Percentiles rank a stretch among this genome's conserved stretches.
Evolutionary conservation across 1,140 invertebrate genomes (phyloP).

Genomic region (Achatina immaculata): DNA sequence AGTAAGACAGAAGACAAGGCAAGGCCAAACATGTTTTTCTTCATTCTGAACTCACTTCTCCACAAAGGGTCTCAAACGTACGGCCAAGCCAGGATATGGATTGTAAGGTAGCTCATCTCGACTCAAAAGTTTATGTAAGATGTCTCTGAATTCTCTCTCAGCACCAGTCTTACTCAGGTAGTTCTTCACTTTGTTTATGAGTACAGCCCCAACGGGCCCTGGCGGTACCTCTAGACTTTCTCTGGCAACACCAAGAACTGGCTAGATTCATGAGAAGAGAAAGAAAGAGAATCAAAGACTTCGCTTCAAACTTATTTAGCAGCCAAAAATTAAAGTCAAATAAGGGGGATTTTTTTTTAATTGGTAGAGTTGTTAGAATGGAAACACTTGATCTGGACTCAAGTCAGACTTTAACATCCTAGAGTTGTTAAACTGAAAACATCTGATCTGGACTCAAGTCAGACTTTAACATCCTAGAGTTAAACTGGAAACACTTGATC

Average conservation of each 20-base stretch:
- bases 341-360: too few relatives aligned
- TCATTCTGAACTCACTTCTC: conserved; percentile 59
- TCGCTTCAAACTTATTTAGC: too few relatives aligned
- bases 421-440: too few relatives aligned
- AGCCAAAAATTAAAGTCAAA: too few relatives aligned
- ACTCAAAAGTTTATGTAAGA: conserved; percentile 49
- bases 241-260: conserved; percentile 11
- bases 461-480: too few relatives aligned
- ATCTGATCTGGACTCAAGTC: too few relatives aligned
- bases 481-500: too few relatives aligned
- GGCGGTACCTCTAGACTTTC: conserved; percentile 42
- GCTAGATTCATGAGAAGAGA: neutral
- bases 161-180: conserved; percentile 54
- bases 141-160: conserved; percentile 47
- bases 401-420: too few relatives aligned
- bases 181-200: conserved; percentile 44
- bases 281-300: neutral
- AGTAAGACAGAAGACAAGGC: too few relatives aligned
- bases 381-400: too few relatives aligned
- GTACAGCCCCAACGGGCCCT: conserved; percentile 29
- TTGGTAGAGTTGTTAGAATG: too few relatives aligned
- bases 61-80: conserved; percentile 50
- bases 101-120: conserved; percentile 57
- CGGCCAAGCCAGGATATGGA: conserved; percentile 57
- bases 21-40: too few relatives aligned